Percentiles rank a stretch among this genome's conserved stretches.
Evolutionary conservation across 2,113 vertebrate genomes (phyloP).

Genomic region (Boleophthalmus pectinirostris): DNA sequence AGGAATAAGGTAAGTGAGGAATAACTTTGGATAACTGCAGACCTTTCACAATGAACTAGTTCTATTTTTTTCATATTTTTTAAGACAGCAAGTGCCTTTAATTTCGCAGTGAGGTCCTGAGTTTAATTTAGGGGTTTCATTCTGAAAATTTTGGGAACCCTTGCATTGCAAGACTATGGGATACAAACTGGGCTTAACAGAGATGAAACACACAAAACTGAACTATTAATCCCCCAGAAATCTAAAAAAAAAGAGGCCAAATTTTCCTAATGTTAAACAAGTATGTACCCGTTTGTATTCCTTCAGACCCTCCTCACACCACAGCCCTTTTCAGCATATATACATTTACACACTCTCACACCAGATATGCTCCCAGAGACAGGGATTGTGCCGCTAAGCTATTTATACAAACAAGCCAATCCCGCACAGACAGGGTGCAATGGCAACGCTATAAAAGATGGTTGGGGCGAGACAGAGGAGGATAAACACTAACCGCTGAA

Average conservation of each 20-base stretch:
- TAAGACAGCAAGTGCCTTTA: too few species aligned
- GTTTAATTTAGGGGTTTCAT: too few species aligned
- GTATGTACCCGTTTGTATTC: constrained; percentile 6
- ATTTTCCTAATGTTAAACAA: constrained; percentile 14
- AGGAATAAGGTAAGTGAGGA: too few species aligned
- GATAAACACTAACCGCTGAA: constrained; percentile 65
- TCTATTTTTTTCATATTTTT: too few species aligned
- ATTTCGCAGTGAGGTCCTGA: too few species aligned
- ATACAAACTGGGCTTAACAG: too few species aligned
- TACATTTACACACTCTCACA: constrained; percentile 18
- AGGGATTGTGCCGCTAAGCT: constrained; percentile 39
- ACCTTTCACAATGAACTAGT: too few species aligned
- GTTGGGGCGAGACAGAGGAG: constrained; percentile 44
- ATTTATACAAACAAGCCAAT: constrained; percentile 68
- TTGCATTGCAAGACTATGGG: too few species aligned
- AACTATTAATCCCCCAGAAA: too few species aligned
- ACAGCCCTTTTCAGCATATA: constrained; percentile 15
- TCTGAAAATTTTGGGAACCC: too few species aligned
- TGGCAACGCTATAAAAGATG: constrained; percentile 56
- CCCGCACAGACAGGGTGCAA: constrained; percentile 53
- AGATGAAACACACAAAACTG: too few species aligned
- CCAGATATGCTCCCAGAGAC: constrained; percentile 14
- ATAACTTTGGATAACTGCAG: too few species aligned
- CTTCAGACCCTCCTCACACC: constrained; percentile 13
- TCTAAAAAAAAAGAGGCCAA: neutral